Percentiles rank a stretch among this genome's conserved stretches.
Evolutionary conservation across 1,140 invertebrate species (phyloP).

Genomic region (Gryllus bimaculatus): DNA sequence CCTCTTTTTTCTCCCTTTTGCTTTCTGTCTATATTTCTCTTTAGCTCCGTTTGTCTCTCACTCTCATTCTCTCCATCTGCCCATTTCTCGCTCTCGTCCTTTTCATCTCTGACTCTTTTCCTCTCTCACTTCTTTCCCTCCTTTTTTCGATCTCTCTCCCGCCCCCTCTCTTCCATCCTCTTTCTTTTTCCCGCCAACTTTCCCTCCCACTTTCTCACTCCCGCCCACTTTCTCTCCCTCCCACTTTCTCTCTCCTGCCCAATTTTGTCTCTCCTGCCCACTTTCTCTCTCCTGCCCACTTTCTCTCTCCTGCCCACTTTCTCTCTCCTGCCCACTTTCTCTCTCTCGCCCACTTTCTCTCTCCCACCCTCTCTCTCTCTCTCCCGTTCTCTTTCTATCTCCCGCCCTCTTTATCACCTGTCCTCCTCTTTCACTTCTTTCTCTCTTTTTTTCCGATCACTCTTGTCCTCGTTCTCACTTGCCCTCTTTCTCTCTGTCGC

Average conservation of each 20-base stretch:
- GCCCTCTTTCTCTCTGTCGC: neutral
- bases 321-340: neutral
- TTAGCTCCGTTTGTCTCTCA: neutral
- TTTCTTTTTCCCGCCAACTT: too few species aligned
- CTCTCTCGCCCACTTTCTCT: neutral
- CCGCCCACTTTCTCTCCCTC: neutral
- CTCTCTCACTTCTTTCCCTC: neutral
- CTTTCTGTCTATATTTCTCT: neutral
- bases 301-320: neutral
- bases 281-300: neutral
- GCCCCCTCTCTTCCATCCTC: neutral
- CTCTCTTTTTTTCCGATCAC: too few species aligned
- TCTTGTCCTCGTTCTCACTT: neutral
- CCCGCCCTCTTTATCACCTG: neutral
- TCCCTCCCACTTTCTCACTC: neutral
- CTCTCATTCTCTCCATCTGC: neutral
- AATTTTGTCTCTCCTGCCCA: neutral
- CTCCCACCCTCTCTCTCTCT: neutral
- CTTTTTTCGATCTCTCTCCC: neutral
- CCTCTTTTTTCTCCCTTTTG: neutral
- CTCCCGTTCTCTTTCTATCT: neutral
- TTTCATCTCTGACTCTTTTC: too few species aligned
- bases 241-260: neutral
- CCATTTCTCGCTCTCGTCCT: neutral
- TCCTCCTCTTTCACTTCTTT: neutral